These are phyloP conservation scores for Ceyx erithaca DNA, from an alignment of 2,797 vertebrate genomes.

Conservation along the genomic window DNA sequence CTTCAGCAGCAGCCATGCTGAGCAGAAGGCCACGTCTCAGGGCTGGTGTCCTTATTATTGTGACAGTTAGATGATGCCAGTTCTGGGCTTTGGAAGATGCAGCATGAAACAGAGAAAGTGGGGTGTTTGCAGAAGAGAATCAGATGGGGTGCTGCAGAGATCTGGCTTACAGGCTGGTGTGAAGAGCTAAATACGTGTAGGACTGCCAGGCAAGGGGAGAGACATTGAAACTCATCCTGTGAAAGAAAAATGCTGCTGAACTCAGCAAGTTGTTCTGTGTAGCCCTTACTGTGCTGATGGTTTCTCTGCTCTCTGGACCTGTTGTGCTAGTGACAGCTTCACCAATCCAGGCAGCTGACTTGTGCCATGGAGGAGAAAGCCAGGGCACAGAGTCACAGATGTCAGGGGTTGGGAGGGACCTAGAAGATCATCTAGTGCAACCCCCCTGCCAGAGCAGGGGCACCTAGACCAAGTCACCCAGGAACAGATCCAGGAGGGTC, in stretches of 20 bases:
- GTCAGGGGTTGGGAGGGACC: no score
- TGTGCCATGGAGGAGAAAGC: background rate
- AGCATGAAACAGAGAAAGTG: background rate
- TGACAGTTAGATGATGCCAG: background rate
- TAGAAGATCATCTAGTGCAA: no score
- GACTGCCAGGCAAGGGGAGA: background rate
- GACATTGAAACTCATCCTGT: background rate
- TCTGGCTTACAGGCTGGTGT: background rate
- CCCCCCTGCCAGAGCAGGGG: no score
- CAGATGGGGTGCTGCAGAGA: background rate
- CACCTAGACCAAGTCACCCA: no score
- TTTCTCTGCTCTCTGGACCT: constrained; percentile 8
- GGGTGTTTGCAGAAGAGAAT: background rate
- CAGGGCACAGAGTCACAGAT: background rate
- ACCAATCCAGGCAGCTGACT: background rate
- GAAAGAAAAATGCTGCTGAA: constrained; percentile 30
- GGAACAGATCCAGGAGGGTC: no score
- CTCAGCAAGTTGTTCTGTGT: constrained; percentile 33
- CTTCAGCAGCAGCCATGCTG: background rate
- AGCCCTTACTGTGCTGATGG: background rate
- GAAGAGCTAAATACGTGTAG: background rate
- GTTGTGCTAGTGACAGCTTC: background rate
- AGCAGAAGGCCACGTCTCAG: background rate
- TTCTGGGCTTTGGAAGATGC: background rate
- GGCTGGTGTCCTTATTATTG: background rate